Conservation (phyloP, 2,797 vertebrate species). For the Buceros bicornis region DNA sequence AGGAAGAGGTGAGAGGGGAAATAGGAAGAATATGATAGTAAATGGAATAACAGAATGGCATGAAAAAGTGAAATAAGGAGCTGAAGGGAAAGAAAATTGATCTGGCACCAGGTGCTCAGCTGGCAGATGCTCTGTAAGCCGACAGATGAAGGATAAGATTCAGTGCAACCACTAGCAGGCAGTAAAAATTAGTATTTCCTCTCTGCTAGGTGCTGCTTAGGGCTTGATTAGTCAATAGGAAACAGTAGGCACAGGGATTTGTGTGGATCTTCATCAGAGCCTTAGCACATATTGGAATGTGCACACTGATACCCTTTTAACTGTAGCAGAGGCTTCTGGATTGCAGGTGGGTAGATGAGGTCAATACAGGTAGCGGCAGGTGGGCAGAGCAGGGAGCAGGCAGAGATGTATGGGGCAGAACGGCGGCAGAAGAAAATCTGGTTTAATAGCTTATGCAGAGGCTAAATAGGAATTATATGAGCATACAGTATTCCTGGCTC, state of each 20-base stretch:
- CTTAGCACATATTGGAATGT: neutral
- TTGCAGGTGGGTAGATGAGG: neutral
- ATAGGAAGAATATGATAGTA: neutral
- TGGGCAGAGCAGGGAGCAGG: neutral
- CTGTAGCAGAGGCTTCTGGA: neutral
- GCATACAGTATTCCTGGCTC: neutral
- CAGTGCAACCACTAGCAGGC: constrained; percentile 63
- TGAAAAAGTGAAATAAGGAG: neutral
- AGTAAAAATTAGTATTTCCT: constrained; percentile 49
- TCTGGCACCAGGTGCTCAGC: neutral
- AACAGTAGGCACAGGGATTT: neutral
- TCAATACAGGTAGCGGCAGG: neutral
- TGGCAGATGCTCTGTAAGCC: neutral
- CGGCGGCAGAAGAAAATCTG: neutral
- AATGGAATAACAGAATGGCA: neutral
- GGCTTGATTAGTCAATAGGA: constrained; percentile 1
- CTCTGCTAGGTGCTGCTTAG: neutral
- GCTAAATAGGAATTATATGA: neutral
- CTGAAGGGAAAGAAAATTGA: neutral
- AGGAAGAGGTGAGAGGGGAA: neutral
- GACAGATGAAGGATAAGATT: neutral
- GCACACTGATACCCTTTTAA: neutral
- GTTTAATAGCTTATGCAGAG: neutral
- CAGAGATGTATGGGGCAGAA: neutral
- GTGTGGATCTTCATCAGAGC: neutral